phyloP scores from a whole-genome alignment of 2,113 vertebrate species.

The Probosciger aterrimus region DNA sequence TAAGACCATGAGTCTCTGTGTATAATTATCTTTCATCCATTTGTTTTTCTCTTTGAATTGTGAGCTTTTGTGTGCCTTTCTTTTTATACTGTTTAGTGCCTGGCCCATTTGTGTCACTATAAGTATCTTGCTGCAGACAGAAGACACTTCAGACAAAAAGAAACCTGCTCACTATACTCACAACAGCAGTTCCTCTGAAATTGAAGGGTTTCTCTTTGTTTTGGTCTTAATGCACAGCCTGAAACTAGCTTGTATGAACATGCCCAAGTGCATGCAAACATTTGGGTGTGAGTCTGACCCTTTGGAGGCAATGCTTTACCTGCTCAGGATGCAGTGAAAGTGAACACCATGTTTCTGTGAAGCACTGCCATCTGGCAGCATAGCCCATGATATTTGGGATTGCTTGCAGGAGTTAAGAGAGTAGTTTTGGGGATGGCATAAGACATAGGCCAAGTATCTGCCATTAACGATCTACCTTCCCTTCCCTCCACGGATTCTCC shows the following conservation, averaged over 20 bases:
- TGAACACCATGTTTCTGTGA: background rate
- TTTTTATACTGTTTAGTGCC: background rate
- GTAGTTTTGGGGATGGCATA: background rate
- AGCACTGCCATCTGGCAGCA: background rate
- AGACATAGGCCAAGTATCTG: background rate
- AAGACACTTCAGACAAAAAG: background rate
- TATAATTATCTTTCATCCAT: background rate
- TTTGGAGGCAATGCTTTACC: background rate
- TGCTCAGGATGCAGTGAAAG: background rate
- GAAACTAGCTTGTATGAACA: background rate
- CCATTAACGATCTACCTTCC: background rate
- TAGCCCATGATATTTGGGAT: background rate
- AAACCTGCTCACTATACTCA: background rate
- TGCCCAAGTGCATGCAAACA: background rate
- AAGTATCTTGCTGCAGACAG: background rate
- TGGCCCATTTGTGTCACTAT: background rate
- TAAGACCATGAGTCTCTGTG: background rate
- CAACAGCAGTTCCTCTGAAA: background rate
- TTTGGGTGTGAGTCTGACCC: background rate
- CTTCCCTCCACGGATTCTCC: background rate
- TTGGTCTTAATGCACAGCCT: background rate
- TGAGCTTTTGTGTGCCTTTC: background rate
- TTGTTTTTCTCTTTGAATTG: background rate
- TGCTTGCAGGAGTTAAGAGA: background rate
- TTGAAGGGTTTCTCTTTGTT: background rate